These are phyloP conservation scores for Trissolcus brochymenae DNA, from an alignment of 2,888 invertebrate species.

Conservation along the genomic window DNA sequence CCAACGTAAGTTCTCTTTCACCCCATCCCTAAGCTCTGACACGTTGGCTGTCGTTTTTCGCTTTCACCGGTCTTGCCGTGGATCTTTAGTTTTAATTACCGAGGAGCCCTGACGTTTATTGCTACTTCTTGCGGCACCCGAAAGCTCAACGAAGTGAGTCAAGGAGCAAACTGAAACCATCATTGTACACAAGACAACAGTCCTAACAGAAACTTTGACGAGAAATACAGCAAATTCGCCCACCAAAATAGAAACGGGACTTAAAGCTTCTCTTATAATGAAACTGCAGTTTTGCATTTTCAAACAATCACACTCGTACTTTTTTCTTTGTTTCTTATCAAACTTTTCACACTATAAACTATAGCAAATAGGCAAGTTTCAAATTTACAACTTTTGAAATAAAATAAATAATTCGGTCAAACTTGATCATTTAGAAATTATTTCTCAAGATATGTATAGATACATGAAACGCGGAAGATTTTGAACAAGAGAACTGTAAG, in stretches of 20 bases:
- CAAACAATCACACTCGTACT: constrained; percentile 40
- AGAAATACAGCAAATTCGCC: constrained; percentile 69
- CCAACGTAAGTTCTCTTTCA: constrained; percentile 33
- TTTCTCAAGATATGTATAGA: no score
- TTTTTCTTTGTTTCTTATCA: constrained; percentile 6
- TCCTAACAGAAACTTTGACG: constrained; percentile 54
- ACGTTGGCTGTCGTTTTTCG: constrained; percentile 70
- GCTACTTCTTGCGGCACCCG: constrained; percentile 70
- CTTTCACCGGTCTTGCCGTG: constrained; percentile 62
- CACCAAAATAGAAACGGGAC: constrained; percentile 67
- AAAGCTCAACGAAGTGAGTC: constrained; percentile 56
- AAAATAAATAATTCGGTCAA: constrained; percentile 3
- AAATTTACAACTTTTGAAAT: no score
- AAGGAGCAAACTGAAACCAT: constrained; percentile 56
- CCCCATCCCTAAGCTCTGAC: constrained; percentile 53
- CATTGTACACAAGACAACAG: constrained; percentile 33
- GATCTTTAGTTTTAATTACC: constrained; percentile 76
- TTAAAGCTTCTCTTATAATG: constrained; percentile 63
- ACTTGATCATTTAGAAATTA: constrained; percentile 4
- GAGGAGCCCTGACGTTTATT: constrained; percentile 74
- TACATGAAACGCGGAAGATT: no score
- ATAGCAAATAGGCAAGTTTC: no score
- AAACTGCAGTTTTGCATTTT: constrained; percentile 52
- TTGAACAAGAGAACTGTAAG: background rate
- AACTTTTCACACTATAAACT: background rate